Conservation (phyloP, 2,797 vertebrate species). For the Alcedo atthis region DNA sequence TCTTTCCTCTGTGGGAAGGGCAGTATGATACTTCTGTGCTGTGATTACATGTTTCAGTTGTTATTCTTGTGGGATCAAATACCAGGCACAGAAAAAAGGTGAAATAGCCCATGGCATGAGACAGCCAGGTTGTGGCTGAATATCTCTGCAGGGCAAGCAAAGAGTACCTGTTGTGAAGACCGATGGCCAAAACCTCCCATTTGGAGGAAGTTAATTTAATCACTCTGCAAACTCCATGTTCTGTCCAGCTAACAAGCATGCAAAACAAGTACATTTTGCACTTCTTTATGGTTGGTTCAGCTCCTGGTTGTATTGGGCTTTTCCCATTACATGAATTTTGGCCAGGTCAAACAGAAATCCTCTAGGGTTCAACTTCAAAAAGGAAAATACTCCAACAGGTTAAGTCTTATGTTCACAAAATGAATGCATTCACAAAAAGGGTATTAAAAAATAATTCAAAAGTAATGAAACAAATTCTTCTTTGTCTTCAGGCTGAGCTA, state of each 20-base stretch:
- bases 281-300: background rate
- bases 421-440: background rate
- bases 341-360: background rate
- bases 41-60: background rate
- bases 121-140: background rate
- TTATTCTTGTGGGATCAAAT: background rate
- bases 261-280: background rate
- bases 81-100: background rate
- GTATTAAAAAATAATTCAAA: background rate
- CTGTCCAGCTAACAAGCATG: background rate
- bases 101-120: background rate
- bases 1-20: background rate
- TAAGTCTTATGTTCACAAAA: slow-evolving; percentile 1
- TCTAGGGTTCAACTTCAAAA: background rate
- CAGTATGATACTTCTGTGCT: background rate
- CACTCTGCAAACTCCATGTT: background rate
- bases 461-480: slow-evolving; percentile 16
- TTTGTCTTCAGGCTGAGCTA: background rate
- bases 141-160: background rate
- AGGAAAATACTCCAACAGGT: background rate
- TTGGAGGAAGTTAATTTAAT: background rate
- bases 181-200: background rate
- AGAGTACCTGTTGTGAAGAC: background rate
- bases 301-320: background rate
- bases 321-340: background rate